Evolutionary conservation across 2,797 vertebrate genomes (phyloP).

Genomic region (Tapirus indicus): DNA sequence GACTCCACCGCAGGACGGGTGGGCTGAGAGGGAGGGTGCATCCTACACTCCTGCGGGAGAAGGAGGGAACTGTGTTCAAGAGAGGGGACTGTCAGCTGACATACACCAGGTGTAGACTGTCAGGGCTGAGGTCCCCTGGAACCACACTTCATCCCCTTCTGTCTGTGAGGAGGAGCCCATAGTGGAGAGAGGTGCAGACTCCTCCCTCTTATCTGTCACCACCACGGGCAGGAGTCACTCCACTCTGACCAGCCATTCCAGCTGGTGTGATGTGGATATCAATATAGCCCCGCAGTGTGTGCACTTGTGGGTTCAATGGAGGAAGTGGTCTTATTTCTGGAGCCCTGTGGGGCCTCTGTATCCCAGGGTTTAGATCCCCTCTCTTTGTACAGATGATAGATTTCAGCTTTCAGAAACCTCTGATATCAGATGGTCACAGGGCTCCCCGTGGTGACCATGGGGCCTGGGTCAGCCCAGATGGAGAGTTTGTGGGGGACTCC

Average conservation of each 20-base stretch:
- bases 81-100: too few relatives aligned
- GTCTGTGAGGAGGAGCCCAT: not conserved
- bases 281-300: not conserved
- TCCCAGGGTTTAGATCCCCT: fast-evolving
- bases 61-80: too few relatives aligned
- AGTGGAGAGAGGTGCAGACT: fast-evolving
- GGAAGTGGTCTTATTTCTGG: not conserved
- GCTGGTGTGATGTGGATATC: not conserved
- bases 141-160: fast-evolving
- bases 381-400: not conserved
- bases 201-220: not conserved
- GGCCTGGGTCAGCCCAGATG: not conserved
- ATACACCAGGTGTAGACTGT: not conserved
- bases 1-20: too few relatives aligned
- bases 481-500: too few relatives aligned
- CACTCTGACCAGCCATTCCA: not conserved
- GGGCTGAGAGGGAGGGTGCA: not conserved
- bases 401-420: not conserved
- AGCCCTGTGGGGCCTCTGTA: fast-evolving
- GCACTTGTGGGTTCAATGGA: fast-evolving
- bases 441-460: too few relatives aligned
- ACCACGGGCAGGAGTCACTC: not conserved
- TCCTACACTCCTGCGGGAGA: not conserved
- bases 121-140: not conserved
- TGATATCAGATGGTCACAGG: not conserved